Evolutionary conservation across 2,113 vertebrate genomes (phyloP).

Genomic region (Ia io): DNA sequence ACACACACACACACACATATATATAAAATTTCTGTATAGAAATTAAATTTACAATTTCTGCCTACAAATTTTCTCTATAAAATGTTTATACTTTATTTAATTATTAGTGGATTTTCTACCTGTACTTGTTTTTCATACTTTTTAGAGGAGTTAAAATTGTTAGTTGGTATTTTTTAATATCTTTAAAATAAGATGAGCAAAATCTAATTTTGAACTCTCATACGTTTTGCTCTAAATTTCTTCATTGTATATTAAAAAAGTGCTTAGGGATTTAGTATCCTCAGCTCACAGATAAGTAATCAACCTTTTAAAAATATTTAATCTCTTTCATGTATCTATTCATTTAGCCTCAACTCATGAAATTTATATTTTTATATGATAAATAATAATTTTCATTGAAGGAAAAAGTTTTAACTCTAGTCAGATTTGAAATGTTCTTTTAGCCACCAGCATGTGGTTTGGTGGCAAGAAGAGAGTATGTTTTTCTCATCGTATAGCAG

Average conservation of each 20-base stretch:
- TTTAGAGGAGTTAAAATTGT: conserved; percentile 36
- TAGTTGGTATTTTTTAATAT: conserved; percentile 4
- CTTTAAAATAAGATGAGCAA: conserved; percentile 35
- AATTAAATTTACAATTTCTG: conserved; percentile 36
- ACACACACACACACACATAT: too few species aligned
- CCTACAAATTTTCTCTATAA: neutral
- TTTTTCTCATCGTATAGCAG: conserved; percentile 52
- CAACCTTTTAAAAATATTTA: neutral
- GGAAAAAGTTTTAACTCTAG: conserved; percentile 48
- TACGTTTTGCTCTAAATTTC: neutral
- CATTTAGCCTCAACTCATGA: neutral
- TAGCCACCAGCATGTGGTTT: conserved; percentile 51
- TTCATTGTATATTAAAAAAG: neutral
- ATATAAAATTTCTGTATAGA: neutral
- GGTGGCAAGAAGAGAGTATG: neutral
- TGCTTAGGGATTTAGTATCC: neutral
- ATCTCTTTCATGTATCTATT: neutral
- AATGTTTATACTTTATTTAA: conserved; percentile 3
- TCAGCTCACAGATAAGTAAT: neutral
- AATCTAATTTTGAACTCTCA: conserved; percentile 11
- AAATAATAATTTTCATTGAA: conserved; percentile 56
- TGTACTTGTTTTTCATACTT: neutral
- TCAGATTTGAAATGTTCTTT: conserved; percentile 59
- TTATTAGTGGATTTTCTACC: neutral
- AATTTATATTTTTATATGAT: conserved; percentile 56